A percentile compares a stretch with the other conserved stretches of the same genome.
Evolutionary conservation across 2,113 vertebrate species (phyloP).

Genomic region (Poicephalus meyeri): DNA sequence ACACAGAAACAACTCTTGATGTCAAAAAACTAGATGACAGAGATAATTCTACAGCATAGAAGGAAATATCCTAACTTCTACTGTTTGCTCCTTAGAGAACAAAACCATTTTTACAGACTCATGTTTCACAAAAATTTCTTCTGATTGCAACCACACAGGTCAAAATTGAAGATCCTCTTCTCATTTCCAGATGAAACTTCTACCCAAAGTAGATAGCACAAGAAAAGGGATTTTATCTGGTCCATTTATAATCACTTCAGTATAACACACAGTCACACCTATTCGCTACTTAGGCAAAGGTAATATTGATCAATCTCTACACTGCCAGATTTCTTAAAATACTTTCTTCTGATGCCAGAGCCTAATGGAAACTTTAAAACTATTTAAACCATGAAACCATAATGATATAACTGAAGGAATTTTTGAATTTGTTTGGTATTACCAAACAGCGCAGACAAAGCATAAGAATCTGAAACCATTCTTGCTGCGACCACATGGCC

Average conservation of each 20-base stretch:
- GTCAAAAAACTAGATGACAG: neutral
- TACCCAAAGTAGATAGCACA: fast-evolving
- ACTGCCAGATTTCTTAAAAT: neutral
- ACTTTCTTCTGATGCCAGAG: neutral
- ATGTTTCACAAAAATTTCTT: neutral
- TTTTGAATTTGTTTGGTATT: neutral
- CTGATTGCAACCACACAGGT: neutral
- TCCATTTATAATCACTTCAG: neutral
- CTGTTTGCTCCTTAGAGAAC: neutral
- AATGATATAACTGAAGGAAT: neutral
- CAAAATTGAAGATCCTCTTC: neutral
- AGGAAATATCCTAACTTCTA: neutral
- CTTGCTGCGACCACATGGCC: too few species aligned
- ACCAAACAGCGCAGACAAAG: neutral
- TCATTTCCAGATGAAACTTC: neutral
- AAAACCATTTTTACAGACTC: neutral
- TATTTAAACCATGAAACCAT: neutral
- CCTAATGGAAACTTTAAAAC: neutral
- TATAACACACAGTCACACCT: neutral
- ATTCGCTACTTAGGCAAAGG: neutral
- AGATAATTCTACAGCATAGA: neutral
- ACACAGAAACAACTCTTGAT: neutral
- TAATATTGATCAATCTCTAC: neutral
- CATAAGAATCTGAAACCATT: neutral
- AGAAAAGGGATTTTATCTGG: neutral